A percentile compares a stretch with the other conserved stretches of the same genome.
phyloP scores from a whole-genome alignment of 2,888 invertebrate species.

The Desoria tigrina region DNA sequence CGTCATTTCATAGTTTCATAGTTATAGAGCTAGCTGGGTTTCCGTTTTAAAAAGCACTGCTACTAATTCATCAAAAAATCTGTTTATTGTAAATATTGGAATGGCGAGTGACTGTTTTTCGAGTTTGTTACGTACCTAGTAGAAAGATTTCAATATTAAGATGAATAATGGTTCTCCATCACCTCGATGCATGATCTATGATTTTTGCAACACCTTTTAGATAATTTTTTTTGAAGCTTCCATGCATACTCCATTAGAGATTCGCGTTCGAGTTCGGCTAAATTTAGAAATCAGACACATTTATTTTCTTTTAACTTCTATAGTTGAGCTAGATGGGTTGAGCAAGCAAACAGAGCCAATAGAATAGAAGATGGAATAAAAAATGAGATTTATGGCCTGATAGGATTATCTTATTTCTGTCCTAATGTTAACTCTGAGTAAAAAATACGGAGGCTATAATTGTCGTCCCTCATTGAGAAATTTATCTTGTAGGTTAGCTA shows the following conservation, averaged over 20 bases:
- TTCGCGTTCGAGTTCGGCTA: conserved; percentile 22
- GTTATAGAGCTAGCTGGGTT: no score
- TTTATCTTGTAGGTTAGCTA: conserved; percentile 7
- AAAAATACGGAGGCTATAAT: conserved; percentile 11
- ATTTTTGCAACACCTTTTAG: conserved; percentile 10
- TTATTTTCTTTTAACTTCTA: conserved; percentile 25
- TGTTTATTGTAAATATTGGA: no score
- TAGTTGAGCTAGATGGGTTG: not conserved
- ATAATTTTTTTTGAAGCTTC: not conserved
- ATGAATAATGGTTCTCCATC: no score
- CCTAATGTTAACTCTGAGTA: conserved; percentile 5
- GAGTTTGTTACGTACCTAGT: no score
- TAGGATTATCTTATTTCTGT: conserved; percentile 16
- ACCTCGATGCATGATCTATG: not conserved
- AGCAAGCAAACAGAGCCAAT: conserved; percentile 6
- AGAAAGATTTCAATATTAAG: no score
- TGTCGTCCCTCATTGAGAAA: conserved; percentile 5
- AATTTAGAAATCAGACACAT: conserved; percentile 36
- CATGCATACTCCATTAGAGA: not conserved
- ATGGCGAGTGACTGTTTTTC: no score
- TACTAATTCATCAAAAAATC: no score
- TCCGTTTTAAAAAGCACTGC: no score
- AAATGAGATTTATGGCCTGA: conserved; percentile 3
- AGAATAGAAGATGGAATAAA: not conserved
- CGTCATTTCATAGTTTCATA: no score